phyloP scores from a whole-genome alignment of 35 echinoderm and acorn worm genomes.

The Heliocidaris erythrogramma region DNA sequence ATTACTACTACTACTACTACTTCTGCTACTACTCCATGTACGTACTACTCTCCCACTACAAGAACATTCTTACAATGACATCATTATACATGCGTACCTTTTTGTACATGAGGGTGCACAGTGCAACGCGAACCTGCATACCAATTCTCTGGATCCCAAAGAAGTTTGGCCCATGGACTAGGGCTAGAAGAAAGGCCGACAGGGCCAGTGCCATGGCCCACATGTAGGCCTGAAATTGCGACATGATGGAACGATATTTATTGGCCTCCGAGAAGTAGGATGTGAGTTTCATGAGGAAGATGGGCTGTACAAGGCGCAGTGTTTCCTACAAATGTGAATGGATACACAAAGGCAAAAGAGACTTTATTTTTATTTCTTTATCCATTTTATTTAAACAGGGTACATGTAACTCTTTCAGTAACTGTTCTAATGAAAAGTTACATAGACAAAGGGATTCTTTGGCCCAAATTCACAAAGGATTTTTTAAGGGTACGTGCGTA shows the following conservation, averaged over 20 bases:
- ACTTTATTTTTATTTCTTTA: no score
- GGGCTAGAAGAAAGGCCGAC: slow-evolving; percentile 50
- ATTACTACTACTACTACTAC: no score
- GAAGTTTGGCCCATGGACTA: slow-evolving; percentile 83
- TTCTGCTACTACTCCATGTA: background rate
- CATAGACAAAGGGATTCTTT: no score
- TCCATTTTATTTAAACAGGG: no score
- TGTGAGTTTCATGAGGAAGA: slow-evolving; percentile 70
- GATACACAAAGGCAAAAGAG: background rate
- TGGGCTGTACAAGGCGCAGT: slow-evolving; percentile 76
- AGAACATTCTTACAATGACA: background rate
- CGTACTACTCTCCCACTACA: background rate
- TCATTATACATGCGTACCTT: slow-evolving; percentile 69
- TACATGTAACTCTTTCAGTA: no score
- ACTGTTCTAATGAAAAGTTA: no score
- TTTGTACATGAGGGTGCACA: slow-evolving; percentile 77
- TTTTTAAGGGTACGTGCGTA: no score
- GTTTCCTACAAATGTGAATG: slow-evolving; percentile 50
- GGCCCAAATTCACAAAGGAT: no score
- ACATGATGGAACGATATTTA: background rate
- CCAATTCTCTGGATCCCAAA: slow-evolving; percentile 66
- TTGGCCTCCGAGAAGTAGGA: slow-evolving; percentile 68
- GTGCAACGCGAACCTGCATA: slow-evolving; percentile 75
- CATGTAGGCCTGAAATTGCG: slow-evolving; percentile 51
- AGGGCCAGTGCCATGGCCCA: slow-evolving; percentile 65